Percentiles rank a stretch among this genome's conserved stretches.
Evolutionary conservation across 1,140 invertebrate species (phyloP).

Genomic region (Brachystomella parvula): DNA sequence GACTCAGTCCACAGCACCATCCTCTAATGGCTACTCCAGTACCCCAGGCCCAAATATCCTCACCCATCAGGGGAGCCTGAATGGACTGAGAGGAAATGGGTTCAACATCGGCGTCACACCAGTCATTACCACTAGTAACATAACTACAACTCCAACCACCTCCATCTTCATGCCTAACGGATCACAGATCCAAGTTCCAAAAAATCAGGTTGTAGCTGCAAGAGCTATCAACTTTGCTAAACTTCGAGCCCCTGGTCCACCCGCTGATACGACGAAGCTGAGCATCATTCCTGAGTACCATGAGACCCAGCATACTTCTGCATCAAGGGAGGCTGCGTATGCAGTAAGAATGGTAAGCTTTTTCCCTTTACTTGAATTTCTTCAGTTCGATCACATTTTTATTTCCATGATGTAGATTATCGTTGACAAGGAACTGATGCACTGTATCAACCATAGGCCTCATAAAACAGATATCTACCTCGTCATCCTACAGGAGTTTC

Average conservation of each 20-base stretch:
- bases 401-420: constrained; percentile 16
- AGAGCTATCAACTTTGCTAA: constrained; percentile 17
- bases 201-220: neutral
- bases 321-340: constrained; percentile 22
- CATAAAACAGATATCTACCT: constrained; percentile 23
- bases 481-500: constrained; percentile 26
- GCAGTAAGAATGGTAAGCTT: constrained; percentile 21
- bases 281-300: constrained; percentile 20
- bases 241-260: constrained; percentile 18
- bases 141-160: neutral
- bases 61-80: neutral
- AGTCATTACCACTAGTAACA: neutral
- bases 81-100: neutral
- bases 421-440: constrained; percentile 26
- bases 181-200: neutral
- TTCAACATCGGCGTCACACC: neutral
- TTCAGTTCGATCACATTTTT: constrained; percentile 1
- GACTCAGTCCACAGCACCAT: neutral
- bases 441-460: constrained; percentile 29
- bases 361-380: neutral
- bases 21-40: neutral
- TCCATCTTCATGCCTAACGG: neutral
- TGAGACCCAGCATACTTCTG: constrained; percentile 3
- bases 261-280: constrained; percentile 13
- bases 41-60: neutral